Evolutionary conservation across 37 sponge, comb jelly and placozoan genomes (phyloP), one percentile per base, ranked within the genome.

Genomic region (Amphimedon queenslandica): DNA sequence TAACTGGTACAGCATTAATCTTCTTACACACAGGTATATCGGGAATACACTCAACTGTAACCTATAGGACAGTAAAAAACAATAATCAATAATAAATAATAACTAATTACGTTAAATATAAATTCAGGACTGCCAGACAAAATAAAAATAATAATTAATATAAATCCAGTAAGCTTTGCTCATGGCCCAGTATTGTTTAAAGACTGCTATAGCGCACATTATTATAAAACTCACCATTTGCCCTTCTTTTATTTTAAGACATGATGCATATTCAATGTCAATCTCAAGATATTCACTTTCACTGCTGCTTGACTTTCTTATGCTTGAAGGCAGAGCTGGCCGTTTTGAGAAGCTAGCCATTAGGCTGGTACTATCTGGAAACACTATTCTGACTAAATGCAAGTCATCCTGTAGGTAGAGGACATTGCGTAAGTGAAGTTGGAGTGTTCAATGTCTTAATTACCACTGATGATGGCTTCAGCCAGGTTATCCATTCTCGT

Each of bases 261-360:
- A 61, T 13, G 13, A 31, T 35, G 79, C 80, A 74, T 78, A 85
- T 1, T 20, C 57, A 2, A 69, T 32, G 39, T 85, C 85, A 18
- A 85, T 85, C 51, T 85, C 85, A 8, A 85, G 69, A 69, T 79
- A 78, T 51, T 66, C 40, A 21, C 42, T 30, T 25, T 32, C 72
- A 28, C 29, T 1, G 24, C 21, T 5, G 8, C 28, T 60, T n/a
- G 27, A n/a, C 61, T 60, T 60, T 5, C 5, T 25, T 11, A 11
- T 60, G 61, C 28, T n/a, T n/a, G 61, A 68, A 18, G 85, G 63
- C 16, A 85, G 37, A 6, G 79, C 40, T 2, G 11, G 61, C 5
- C 27, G 66, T 3, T 67, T 77, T 13, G 70, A 79, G 39, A 85
- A 55, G 25, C 61, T 73, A 13, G 53, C 13, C 13, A 47, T 47